These are phyloP conservation scores for Pelochelys cantorii DNA, from an alignment of 2,797 vertebrate genomes.

Conservation along the genomic window DNA sequence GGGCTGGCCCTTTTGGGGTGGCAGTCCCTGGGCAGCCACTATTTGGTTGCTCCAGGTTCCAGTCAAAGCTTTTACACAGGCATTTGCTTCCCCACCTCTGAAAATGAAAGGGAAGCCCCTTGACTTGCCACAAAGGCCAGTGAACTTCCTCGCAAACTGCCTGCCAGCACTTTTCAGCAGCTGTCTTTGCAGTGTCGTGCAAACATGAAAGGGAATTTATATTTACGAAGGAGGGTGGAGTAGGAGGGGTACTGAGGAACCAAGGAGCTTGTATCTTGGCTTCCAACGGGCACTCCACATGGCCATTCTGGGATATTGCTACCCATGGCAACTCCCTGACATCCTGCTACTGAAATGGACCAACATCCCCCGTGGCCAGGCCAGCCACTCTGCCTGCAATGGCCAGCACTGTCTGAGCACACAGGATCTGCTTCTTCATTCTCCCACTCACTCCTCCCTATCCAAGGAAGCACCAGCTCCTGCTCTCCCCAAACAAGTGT, in stretches of 20 bases:
- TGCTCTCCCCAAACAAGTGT: constrained; percentile 26
- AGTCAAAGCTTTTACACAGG: fast-evolving
- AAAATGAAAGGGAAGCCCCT: neutral
- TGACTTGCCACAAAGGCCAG: fast-evolving
- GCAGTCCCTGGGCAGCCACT: fast-evolving
- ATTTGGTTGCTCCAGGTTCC: neutral
- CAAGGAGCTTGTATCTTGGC: neutral
- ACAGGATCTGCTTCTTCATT: neutral
- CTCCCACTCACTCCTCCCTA: neutral
- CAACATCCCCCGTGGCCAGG: neutral
- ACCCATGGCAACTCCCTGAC: neutral
- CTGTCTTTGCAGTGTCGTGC: neutral
- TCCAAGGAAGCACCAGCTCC: neutral
- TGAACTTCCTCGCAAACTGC: fast-evolving
- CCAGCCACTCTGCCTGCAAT: neutral
- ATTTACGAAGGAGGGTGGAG: neutral
- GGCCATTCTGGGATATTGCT: fast-evolving
- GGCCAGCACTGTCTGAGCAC: neutral
- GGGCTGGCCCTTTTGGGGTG: fast-evolving
- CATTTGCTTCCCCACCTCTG: fast-evolving
- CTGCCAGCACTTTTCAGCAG: neutral
- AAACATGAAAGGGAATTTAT: fast-evolving
- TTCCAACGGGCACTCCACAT: neutral
- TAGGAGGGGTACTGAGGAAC: neutral
- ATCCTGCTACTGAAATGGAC: neutral